phyloP scores from a whole-genome alignment of 2,797 vertebrate genomes.

The Tolypeutes matacus region DNA sequence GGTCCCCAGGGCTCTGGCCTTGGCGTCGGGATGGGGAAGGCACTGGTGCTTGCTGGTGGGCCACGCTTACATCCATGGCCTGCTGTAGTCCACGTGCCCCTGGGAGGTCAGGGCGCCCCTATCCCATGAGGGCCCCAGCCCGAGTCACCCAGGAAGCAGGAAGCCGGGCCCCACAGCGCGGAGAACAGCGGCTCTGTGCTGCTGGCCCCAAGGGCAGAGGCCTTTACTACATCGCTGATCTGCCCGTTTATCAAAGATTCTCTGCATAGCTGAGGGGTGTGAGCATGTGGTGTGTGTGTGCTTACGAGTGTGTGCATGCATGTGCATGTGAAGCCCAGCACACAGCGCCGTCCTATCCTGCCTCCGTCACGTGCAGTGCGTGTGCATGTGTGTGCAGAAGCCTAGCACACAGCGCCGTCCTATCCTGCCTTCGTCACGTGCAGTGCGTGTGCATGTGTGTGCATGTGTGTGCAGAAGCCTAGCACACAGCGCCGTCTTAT shows the following conservation, averaged over 20 bases:
- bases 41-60: accelerated
- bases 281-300: too few relatives aligned
- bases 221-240: background rate
- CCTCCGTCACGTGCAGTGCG: too few relatives aligned
- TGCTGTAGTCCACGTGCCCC: accelerated
- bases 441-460: too few relatives aligned
- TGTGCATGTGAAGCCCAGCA: too few relatives aligned
- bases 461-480: too few relatives aligned
- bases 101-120: accelerated
- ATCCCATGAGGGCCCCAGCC: background rate
- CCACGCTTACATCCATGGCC: background rate
- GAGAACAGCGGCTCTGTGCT: accelerated
- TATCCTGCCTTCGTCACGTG: too few relatives aligned
- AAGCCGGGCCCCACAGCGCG: accelerated
- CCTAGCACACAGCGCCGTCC: too few relatives aligned
- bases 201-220: accelerated
- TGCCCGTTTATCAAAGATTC: conserved; percentile 12
- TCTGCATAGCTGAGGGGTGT: background rate
- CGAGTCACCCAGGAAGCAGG: accelerated
- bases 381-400: too few relatives aligned
- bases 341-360: too few relatives aligned
- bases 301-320: too few relatives aligned
- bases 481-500: too few relatives aligned
- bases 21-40: accelerated
- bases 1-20: background rate